Base-by-base conservation (phyloP, 2,797 vertebrate species). In the Thripadectes ignobilis region DNA sequence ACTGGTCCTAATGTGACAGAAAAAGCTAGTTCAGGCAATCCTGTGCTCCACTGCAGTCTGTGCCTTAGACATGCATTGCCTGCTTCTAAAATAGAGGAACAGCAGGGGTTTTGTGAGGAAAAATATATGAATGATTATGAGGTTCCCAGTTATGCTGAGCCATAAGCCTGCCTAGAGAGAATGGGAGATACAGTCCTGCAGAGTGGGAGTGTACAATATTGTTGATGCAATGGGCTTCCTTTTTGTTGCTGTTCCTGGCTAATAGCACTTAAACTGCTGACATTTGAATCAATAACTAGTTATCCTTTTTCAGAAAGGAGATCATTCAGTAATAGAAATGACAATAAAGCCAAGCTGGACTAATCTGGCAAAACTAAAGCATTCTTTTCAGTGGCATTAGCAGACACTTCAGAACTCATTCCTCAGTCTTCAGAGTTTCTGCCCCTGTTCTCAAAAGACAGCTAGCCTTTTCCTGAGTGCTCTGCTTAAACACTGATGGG, bases 261-360 rank as follows among this genome's bases (percentile, higher is more conserved):
- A 91, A 92, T 79, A 74, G 51, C 76, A 85, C 85, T 87, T 91
- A 94, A 92, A 67, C 61, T 93, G 92, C 83, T 92, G 92, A 95
- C 88, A 66, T 77, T 90, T 49, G 76, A 95, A 94, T 96, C 94
- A 93, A 95, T 96, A 96, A 59, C 91, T 84, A 92, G 79, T 92
- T 94, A 83, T 80, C 67, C 72, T 16, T 88, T 86, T 95, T 90
- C 85, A 91, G 77, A 92, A 93, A 55, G 54, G 71, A 93, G 79
- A 90, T 72, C 17, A 85, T 91, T 97, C 3, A 24, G 69, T 85
- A 93, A 92, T 82, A 93, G 92, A 96, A 95, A 95, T 77, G 88
- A 81, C 94, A 92, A 92, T 78, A 57, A 84, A 83, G 48, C 68
- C 54, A 72, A 91, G 81, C 67, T 84, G 63, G 51, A 92, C 36